phyloP scores from a whole-genome alignment of 2,888 invertebrate species.

The Aleiodes leptofemur region DNA sequence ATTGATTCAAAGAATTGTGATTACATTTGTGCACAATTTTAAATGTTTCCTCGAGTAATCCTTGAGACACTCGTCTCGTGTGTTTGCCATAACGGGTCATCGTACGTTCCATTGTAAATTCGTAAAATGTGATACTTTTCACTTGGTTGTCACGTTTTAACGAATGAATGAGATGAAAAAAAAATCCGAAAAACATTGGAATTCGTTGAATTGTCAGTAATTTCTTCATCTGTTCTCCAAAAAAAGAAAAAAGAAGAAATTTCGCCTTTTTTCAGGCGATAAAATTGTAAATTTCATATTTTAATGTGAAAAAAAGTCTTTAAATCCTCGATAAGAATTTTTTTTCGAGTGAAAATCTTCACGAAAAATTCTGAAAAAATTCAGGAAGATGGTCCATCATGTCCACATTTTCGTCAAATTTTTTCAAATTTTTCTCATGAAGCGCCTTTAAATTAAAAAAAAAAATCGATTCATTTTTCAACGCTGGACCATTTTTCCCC shows the following conservation, averaged over 20 bases:
- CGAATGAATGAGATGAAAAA: background rate
- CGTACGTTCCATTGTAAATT: slow-evolving; percentile 22
- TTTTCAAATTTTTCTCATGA: no score
- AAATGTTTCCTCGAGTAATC: slow-evolving; percentile 16
- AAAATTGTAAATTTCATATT: background rate
- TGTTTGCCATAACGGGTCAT: slow-evolving; percentile 18
- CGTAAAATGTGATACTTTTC: background rate
- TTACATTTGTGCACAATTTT: slow-evolving; percentile 13
- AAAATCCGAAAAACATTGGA: background rate
- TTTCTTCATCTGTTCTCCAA: background rate
- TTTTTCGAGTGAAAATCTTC: no score
- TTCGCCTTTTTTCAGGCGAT: background rate
- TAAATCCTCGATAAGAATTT: no score
- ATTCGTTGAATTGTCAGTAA: background rate
- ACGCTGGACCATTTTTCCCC: background rate
- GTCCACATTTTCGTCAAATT: no score
- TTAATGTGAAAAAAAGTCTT: slow-evolving; percentile 23
- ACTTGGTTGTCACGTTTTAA: background rate
- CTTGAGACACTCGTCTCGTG: slow-evolving; percentile 32
- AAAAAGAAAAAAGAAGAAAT: background rate
- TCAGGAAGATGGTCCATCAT: no score
- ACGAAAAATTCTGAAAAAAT: no score
- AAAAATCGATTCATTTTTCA: no score
- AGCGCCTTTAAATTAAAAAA: no score
- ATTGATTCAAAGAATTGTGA: slow-evolving; percentile 24